phyloP scores from a whole-genome alignment of 1,140 invertebrate genomes.

The Cylas formicarius region DNA sequence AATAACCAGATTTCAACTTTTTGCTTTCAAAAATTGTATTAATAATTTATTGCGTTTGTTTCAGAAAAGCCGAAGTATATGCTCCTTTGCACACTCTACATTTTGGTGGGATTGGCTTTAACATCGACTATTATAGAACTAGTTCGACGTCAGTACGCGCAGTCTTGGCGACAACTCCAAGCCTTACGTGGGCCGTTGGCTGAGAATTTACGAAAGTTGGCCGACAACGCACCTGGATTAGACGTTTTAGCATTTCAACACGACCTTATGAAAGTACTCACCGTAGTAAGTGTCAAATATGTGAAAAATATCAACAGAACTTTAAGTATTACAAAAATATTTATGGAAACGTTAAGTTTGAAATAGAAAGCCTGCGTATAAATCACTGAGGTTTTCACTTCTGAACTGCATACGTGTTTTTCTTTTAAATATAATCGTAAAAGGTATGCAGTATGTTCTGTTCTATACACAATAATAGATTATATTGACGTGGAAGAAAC shows the following conservation, averaged over 20 bases:
- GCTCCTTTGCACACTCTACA: slow-evolving; percentile 84
- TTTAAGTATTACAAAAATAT: background rate
- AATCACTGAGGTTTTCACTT: background rate
- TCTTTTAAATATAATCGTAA: no score
- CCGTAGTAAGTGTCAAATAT: slow-evolving; percentile 47
- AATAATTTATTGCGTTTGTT: no score
- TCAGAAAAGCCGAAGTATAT: slow-evolving; percentile 80
- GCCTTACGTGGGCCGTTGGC: slow-evolving; percentile 70
- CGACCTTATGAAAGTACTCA: slow-evolving; percentile 56
- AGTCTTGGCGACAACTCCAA: slow-evolving; percentile 74
- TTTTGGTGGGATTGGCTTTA: slow-evolving; percentile 85
- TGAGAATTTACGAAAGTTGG: slow-evolving; percentile 65
- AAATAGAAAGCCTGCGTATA: no score
- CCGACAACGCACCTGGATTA: slow-evolving; percentile 62
- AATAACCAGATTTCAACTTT: no score
- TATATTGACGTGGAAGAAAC: no score
- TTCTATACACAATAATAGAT: no score
- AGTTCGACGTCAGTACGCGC: slow-evolving; percentile 74
- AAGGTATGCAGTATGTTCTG: no score
- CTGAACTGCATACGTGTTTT: no score
- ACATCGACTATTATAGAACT: slow-evolving; percentile 93
- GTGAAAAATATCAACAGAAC: background rate
- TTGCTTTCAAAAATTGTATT: no score
- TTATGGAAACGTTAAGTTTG: background rate
- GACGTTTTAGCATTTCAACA: slow-evolving; percentile 63